Percentiles rank a stretch among this genome's conserved stretches.
Conservation (phyloP, 2,113 vertebrate species). For the Coreoperca whiteheadi region DNA sequence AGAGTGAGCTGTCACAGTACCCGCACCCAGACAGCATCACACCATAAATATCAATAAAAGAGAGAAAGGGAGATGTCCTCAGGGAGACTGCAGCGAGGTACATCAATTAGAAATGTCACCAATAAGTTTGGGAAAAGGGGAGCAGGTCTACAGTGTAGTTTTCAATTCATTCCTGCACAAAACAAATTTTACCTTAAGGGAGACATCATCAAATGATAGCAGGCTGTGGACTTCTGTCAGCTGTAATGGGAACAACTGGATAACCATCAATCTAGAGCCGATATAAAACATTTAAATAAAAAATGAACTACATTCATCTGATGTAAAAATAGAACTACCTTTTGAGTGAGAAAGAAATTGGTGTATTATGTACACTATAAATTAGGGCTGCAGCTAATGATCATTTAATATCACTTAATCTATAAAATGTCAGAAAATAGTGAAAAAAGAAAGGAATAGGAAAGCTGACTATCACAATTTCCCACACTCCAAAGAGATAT, state of each 20-base stretch:
- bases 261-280: slow-evolving; percentile 49
- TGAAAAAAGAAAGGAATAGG: neutral
- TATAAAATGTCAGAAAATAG: neutral
- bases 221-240: slow-evolving; percentile 40
- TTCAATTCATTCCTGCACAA: slow-evolving; percentile 58
- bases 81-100: slow-evolving; percentile 60
- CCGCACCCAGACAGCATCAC: slow-evolving; percentile 59
- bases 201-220: slow-evolving; percentile 40
- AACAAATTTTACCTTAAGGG: slow-evolving; percentile 63
- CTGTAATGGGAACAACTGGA: slow-evolving; percentile 33
- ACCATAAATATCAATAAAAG: slow-evolving; percentile 80
- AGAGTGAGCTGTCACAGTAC: slow-evolving; percentile 75
- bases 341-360: neutral
- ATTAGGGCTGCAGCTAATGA: neutral
- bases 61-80: slow-evolving; percentile 70
- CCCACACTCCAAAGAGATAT: neutral
- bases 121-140: slow-evolving; percentile 57
- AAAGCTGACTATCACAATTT: neutral
- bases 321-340: neutral
- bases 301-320: neutral
- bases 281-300: neutral
- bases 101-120: slow-evolving; percentile 76
- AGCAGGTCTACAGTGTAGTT: slow-evolving; percentile 34
- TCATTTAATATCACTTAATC: neutral
- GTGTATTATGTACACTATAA: neutral